Evolutionary conservation across 2,888 invertebrate species (phyloP), one percentile per base, ranked within the genome.

Genomic region (Caenorhabditis virilis): DNA sequence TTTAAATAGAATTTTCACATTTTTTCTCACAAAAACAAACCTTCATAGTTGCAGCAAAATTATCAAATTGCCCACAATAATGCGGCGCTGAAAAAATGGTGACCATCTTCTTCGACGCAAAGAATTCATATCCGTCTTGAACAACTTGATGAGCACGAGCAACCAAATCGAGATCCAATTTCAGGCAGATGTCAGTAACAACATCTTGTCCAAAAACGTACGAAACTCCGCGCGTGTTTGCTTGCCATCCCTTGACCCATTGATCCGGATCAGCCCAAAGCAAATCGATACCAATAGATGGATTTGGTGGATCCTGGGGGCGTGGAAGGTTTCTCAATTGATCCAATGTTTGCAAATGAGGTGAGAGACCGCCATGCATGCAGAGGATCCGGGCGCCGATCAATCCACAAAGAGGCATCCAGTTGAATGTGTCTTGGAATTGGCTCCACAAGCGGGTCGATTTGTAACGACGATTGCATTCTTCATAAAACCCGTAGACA

Each of bases 61-160:
- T 74, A 58, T 74, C 74, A 55, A 77, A 77, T 58, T 77, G 77
- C n/a, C 78, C 78, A 51, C 77, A 78, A 58, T 78, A 78, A 57
- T 78, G 78, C 9, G 78, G 78, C 16, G 75, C 71, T 36, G 72
- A 71, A 64, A 78, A 78, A 53, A 78, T 73, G 18, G 78, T 78
- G 13, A 78, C 78, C 63, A 78, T 63, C 39, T 50, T 66, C 46
- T 68, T 68, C 33, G 60, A 58, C 26, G 78, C 77, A 77, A 87
- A 88, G 80, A 87, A 87, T 79, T 87, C 86, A 80, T 87, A 87
- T 18, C 87, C 87, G 80, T 87, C 87, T 78, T 87, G 87, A 15
- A 87, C 87, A 41, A 86, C 85, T 84, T 72, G 75, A 57, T 79
- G 79, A 22, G 79, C 79, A 18, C 79, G 70, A 15, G 86, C 87